These are phyloP conservation scores for Hirundo rustica DNA, from an alignment of 2,797 vertebrate genomes.

Conservation along the genomic window DNA sequence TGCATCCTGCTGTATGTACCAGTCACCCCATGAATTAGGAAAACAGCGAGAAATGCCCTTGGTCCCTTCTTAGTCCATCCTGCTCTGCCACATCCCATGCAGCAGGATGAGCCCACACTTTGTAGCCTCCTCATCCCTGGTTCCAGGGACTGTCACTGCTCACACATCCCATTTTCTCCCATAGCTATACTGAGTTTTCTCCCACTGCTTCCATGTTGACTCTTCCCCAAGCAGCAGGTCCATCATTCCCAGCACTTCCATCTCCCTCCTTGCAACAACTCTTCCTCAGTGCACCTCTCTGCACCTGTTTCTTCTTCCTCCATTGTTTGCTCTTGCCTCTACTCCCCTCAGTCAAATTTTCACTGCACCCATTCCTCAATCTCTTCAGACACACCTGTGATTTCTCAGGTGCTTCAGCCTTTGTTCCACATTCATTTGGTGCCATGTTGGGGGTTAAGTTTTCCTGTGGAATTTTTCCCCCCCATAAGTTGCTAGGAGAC, in stretches of 20 bases:
- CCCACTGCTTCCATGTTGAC: not conserved
- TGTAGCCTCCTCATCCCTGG: no score
- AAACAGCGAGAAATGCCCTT: not conserved
- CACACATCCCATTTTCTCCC: no score
- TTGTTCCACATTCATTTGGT: not conserved
- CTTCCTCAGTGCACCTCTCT: not conserved
- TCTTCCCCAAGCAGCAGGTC: not conserved
- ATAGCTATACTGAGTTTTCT: not conserved
- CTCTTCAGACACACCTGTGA: not conserved
- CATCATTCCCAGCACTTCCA: not conserved
- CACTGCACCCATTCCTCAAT: not conserved
- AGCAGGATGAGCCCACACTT: no score
- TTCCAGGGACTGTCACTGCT: no score
- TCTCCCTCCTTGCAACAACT: not conserved
- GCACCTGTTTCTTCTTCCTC: not conserved
- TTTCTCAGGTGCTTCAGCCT: not conserved
- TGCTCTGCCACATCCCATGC: no score
- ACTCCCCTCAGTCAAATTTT: not conserved
- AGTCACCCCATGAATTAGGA: not conserved
- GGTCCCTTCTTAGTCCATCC: no score
- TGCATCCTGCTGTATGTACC: not conserved
- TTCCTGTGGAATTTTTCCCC: no score
- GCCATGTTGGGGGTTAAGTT: not conserved
- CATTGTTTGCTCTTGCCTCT: not conserved
- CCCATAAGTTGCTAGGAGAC: no score